phyloP scores from a whole-genome alignment of 2,888 invertebrate genomes.

The Drosophila demipolita region DNA sequence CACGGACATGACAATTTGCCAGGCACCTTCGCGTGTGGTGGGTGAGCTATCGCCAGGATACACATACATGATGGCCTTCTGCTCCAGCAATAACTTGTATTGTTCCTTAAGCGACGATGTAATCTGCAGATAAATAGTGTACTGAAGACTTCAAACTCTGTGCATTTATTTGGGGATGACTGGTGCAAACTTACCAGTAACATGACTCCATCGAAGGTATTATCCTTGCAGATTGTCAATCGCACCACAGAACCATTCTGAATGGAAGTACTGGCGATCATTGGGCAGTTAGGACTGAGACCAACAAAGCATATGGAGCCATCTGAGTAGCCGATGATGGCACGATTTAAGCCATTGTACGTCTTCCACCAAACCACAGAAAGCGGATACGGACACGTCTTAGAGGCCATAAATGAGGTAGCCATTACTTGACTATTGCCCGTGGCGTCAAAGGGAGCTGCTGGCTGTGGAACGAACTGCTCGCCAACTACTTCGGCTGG shows the following conservation, averaged over 20 bases:
- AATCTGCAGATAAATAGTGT: constrained; percentile 86
- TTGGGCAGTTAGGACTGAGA: constrained; percentile 85
- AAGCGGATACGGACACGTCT: constrained; percentile 86
- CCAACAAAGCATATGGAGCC: constrained; percentile 86
- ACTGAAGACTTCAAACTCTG: not conserved
- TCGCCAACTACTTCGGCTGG: constrained; percentile 15
- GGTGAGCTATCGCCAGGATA: constrained; percentile 87
- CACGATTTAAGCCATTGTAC: constrained; percentile 88
- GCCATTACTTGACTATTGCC: constrained; percentile 82
- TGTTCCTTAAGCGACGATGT: constrained; percentile 90
- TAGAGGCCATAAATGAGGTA: constrained; percentile 84
- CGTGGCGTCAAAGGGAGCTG: constrained; percentile 58
- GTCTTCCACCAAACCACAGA: constrained; percentile 92
- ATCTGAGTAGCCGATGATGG: constrained; percentile 89
- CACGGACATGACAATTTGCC: constrained; percentile 85
- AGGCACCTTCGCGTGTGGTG: constrained; percentile 80
- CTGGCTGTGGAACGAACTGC: constrained; percentile 31
- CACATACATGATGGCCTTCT: constrained; percentile 90
- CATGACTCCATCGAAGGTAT: constrained; percentile 87
- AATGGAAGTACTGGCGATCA: constrained; percentile 85
- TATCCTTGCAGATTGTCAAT: constrained; percentile 88
- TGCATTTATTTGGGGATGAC: not conserved
- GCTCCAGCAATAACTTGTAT: constrained; percentile 93
- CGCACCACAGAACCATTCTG: constrained; percentile 84
- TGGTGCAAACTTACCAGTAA: constrained; percentile 85